Percentiles rank a stretch among this genome's conserved stretches.
phyloP scores from a whole-genome alignment of 2,797 vertebrate genomes.

The Takifugu ocellatus region DNA sequence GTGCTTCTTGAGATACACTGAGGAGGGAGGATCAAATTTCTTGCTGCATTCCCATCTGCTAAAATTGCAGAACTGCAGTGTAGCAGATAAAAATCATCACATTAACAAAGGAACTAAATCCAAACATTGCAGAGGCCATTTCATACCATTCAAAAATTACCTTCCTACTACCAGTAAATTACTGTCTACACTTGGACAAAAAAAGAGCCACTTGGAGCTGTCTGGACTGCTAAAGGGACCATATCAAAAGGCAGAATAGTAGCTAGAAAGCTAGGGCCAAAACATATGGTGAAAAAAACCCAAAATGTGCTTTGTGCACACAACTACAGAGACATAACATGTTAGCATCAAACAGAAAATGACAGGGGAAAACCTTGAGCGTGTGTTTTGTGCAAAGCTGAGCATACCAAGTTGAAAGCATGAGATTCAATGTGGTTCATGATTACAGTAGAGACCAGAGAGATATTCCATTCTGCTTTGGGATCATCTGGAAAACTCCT shows the following conservation, averaged over 20 bases:
- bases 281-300: slow-evolving; percentile 35
- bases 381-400: slow-evolving; percentile 7
- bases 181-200: slow-evolving; percentile 45
- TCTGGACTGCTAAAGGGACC: slow-evolving; percentile 45
- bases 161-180: slow-evolving; percentile 22
- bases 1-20: slow-evolving; percentile 12
- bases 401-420: slow-evolving; percentile 80
- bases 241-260: slow-evolving; percentile 31
- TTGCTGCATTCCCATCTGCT: slow-evolving; percentile 58
- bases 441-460: slow-evolving; percentile 75
- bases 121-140: slow-evolving; percentile 44
- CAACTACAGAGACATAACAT: slow-evolving; percentile 15
- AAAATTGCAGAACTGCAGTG: slow-evolving; percentile 55
- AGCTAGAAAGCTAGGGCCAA: slow-evolving; percentile 30
- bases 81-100: slow-evolving; percentile 59
- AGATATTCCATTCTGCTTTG: slow-evolving; percentile 80
- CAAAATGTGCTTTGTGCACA: slow-evolving; percentile 15
- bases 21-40: slow-evolving; percentile 12
- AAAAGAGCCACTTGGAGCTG: slow-evolving; percentile 36
- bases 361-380: neutral
- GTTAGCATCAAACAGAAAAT: slow-evolving; percentile 31
- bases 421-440: slow-evolving; percentile 75
- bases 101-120: slow-evolving; percentile 46
- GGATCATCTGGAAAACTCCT: slow-evolving; percentile 91
- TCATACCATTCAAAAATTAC: slow-evolving; percentile 23